These are phyloP conservation scores for Crypturellus undulatus DNA, from an alignment of 2,113 vertebrate species.

Conservation along the genomic window DNA sequence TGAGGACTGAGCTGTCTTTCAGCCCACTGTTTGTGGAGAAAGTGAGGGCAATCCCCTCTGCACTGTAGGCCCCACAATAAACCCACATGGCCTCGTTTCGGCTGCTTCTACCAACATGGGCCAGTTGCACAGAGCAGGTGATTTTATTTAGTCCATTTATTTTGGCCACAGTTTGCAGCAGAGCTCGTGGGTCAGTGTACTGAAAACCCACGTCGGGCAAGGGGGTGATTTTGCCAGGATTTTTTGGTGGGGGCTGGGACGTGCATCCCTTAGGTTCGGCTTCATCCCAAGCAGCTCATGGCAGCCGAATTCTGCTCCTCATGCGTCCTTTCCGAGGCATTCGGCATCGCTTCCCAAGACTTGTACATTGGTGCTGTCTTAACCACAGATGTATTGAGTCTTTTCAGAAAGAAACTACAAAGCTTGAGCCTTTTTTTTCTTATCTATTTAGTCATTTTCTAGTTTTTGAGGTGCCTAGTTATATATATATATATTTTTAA, in stretches of 20 bases:
- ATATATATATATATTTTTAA: too few species aligned
- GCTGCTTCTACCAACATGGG: background rate
- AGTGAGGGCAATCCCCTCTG: background rate
- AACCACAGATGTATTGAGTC: too few species aligned
- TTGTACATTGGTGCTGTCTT: rapidly evolving
- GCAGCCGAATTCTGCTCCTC: background rate
- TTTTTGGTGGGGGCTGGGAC: background rate
- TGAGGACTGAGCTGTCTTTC: background rate
- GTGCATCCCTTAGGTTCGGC: background rate
- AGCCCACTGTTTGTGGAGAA: background rate
- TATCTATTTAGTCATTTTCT: background rate
- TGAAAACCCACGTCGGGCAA: rapidly evolving
- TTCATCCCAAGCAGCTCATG: background rate
- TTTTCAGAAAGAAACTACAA: background rate
- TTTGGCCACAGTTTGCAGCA: background rate
- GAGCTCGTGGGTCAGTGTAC: background rate
- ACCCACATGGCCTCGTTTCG: background rate
- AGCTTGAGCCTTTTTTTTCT: background rate
- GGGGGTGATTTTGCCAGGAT: background rate
- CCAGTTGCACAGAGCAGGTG: background rate
- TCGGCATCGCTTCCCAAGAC: background rate
- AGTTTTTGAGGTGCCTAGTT: background rate
- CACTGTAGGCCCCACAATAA: background rate
- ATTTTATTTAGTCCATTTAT: background rate
- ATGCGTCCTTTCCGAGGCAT: background rate